phyloP scores from a whole-genome alignment of 1,140 invertebrate species.

The Sycophaga agraensis region DNA sequence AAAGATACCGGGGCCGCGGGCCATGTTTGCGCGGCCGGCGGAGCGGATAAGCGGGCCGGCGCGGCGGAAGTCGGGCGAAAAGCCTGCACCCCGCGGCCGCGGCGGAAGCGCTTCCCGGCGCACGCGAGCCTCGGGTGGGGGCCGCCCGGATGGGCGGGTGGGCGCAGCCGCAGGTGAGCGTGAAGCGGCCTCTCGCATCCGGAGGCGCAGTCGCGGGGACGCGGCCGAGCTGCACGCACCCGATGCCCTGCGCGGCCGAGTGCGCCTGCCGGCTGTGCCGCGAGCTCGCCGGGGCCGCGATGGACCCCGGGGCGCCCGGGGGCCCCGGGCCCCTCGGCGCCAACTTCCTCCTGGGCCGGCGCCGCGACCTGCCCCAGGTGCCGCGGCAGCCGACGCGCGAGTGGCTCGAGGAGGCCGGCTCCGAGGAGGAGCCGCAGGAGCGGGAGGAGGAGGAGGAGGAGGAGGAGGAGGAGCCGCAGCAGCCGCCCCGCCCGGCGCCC shows the following conservation, averaged over 20 bases:
- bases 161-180: no score
- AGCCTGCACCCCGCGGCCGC: no score
- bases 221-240: background rate
- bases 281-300: slow-evolving; percentile 45
- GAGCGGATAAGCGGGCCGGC: no score
- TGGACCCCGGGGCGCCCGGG: background rate
- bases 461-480: slow-evolving; percentile 49
- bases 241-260: slow-evolving; percentile 23
- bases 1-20: no score
- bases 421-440: slow-evolving; percentile 54
- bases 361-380: slow-evolving; percentile 61
- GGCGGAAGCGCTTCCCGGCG: no score
- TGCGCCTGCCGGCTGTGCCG: slow-evolving; percentile 60
- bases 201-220: slow-evolving; percentile 6
- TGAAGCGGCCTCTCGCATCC: background rate
- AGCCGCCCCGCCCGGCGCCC: slow-evolving; percentile 46
- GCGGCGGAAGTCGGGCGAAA: no score
- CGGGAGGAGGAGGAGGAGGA: slow-evolving; percentile 51
- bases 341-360: slow-evolving; percentile 60
- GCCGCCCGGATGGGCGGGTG: no score
- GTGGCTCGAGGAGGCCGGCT: slow-evolving; percentile 61
- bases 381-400: slow-evolving; percentile 53
- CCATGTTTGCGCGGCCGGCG: no score
- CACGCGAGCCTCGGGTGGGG: no score
- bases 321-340: slow-evolving; percentile 37